Evolutionary conservation across 2,888 invertebrate genomes (phyloP), one percentile per base, ranked within the genome.

Genomic region (Aromia moschata): DNA sequence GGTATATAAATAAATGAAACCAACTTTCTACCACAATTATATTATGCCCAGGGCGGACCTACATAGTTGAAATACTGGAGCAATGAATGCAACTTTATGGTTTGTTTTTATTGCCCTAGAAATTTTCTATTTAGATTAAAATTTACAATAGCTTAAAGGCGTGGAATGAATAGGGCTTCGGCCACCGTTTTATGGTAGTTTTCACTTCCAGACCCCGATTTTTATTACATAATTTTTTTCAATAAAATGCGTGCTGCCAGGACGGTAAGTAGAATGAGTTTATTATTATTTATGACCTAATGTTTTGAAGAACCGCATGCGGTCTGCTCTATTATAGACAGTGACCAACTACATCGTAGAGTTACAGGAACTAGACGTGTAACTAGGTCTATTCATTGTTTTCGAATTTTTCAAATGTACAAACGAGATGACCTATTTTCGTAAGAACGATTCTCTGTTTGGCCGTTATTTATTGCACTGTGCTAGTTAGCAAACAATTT

Each of bases 231-330:
- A 52, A 46, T 17, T 66, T 56, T 68, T 67, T 60, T 63, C 60
- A 47, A 63, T 64, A 64, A 70, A 70, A 69, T 69, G 62, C 63
- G 64, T 59, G 65, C 43, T 60, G 58, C 58, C 47, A 51, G 64
- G 59, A 44, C 54, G 43, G 40, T 54, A 55, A 59, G 64, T 65
- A 59, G 58, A 54, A 51, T 52, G 36, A 49, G 56, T 71, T 71
- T 71, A 71, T 71, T 68, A 67, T 69, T 66, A 72, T 72, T 72
- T 72, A 72, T 69, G 71, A 61, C 55, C 56, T n/a, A 52, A 60
- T 61, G 61, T 67, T 60, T 58, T 53, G 53, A 43, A 56, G 54
- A 64, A 67, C 71, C 65, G 64, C 71, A 70, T 69, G 71, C 70
- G 71, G 71, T 71, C 70, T 60, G 41, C 43, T 40, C 54, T 37